Evolutionary conservation across 2,113 vertebrate species (phyloP).

Genomic region (Rhinichthys klamathensis): DNA sequence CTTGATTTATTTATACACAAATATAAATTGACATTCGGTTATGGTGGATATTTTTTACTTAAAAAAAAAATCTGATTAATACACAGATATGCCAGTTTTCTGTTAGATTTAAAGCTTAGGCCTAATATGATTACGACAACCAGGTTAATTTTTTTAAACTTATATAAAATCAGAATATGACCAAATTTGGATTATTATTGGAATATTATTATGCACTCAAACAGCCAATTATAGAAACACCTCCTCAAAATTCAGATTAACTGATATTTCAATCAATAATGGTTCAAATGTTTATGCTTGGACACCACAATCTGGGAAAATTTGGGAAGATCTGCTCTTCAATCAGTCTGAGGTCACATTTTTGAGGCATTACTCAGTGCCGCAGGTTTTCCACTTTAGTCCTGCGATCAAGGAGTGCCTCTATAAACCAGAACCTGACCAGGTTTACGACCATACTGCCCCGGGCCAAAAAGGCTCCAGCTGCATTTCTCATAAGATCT

Average conservation of each 20-base stretch:
- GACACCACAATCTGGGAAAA: no score
- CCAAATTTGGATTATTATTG: background rate
- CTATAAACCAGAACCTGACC: background rate
- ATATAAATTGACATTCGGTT: background rate
- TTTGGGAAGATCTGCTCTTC: background rate
- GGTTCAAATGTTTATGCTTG: background rate
- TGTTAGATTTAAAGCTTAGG: background rate
- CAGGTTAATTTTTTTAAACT: background rate
- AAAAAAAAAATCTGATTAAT: background rate
- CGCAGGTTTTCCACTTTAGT: background rate
- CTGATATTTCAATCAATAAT: background rate
- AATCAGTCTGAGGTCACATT: background rate
- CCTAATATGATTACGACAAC: background rate
- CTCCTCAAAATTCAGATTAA: background rate
- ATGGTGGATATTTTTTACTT: background rate
- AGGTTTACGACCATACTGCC: background rate
- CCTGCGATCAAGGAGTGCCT: constrained; percentile 14
- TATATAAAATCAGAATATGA: background rate
- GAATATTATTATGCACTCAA: background rate
- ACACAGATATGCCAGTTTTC: background rate
- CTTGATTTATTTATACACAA: background rate
- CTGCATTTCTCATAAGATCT: background rate
- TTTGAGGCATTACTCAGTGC: background rate
- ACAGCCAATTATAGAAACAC: background rate
- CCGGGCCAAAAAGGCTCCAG: background rate